A percentile compares a stretch with the other conserved stretches of the same genome.
Evolutionary conservation across 2,797 vertebrate genomes (phyloP).

Genomic region (Todus mexicanus): DNA sequence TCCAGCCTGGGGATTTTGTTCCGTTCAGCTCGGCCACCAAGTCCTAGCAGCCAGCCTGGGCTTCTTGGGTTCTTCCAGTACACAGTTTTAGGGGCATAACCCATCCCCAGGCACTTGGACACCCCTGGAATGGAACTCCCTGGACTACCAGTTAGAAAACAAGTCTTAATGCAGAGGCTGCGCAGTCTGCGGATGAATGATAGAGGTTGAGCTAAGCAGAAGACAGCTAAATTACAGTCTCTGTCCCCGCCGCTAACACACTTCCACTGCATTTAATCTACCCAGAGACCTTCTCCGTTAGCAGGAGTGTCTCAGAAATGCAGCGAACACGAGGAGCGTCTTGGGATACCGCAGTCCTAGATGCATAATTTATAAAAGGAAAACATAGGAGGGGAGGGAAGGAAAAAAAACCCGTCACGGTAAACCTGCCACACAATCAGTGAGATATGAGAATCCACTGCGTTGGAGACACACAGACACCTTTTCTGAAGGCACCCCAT

Average conservation of each 20-base stretch:
- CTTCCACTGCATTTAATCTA: background rate
- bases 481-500: background rate
- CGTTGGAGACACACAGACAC: background rate
- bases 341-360: background rate
- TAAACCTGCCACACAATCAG: background rate
- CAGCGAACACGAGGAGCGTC: background rate
- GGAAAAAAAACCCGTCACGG: background rate
- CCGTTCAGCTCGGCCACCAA: background rate
- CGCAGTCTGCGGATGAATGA: background rate
- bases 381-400: background rate
- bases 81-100: background rate
- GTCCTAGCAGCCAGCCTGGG: background rate
- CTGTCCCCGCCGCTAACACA: background rate
- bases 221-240: background rate
- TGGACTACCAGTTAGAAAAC: background rate
- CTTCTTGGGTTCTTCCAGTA: background rate
- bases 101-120: too few species aligned
- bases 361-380: slow-evolving; percentile 60
- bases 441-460: background rate
- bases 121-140: background rate
- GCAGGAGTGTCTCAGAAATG: background rate
- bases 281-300: background rate
- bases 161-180: background rate
- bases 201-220: background rate
- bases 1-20: background rate